phyloP scores from a whole-genome alignment of 2,797 vertebrate species.

The Cryptoprocta ferox region DNA sequence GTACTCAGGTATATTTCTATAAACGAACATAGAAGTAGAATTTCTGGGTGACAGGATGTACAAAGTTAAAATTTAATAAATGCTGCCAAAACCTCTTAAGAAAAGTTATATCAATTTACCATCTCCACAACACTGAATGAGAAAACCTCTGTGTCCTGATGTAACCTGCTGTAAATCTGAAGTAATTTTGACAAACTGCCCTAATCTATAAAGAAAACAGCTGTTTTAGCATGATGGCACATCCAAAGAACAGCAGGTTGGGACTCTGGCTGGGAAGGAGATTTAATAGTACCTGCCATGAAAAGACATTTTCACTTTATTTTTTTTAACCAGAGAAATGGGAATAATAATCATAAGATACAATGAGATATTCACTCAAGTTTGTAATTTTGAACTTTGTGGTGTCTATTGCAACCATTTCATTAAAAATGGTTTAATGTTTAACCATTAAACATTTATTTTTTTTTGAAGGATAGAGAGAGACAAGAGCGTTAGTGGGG shows the following conservation, averaged over 20 bases:
- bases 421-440: too few relatives aligned
- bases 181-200: slow-evolving; percentile 30
- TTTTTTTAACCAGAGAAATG: slow-evolving; percentile 3
- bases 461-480: background rate
- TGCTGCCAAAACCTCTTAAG: background rate
- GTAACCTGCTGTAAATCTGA: background rate
- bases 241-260: slow-evolving; percentile 3
- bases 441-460: background rate
- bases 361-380: background rate
- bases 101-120: background rate
- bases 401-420: background rate
- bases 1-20: background rate
- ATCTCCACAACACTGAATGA: background rate
- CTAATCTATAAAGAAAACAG: background rate
- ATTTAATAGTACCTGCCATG: background rate
- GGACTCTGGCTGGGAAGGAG: background rate
- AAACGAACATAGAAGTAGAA: background rate
- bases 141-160: background rate
- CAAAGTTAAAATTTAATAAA: slow-evolving; percentile 32
- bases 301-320: background rate
- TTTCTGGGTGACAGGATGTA: background rate
- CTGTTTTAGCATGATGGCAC: background rate
- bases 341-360: background rate
- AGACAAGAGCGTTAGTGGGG: too few relatives aligned
- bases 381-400: background rate